Evolutionary conservation across 1,140 invertebrate genomes (phyloP).

Genomic region (Eumaeus atala): DNA sequence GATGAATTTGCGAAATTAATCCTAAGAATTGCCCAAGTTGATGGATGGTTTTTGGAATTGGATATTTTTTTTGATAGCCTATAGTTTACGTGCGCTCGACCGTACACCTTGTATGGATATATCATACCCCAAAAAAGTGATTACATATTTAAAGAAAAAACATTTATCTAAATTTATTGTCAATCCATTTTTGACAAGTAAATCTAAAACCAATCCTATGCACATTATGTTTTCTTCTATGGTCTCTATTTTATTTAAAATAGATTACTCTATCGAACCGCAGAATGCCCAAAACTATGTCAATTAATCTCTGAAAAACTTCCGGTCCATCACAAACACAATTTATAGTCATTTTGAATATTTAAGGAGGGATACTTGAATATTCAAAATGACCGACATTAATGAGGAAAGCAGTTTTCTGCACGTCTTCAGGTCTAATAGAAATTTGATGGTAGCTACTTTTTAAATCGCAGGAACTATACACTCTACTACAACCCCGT

Average conservation of each 20-base stretch:
- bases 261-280: constrained; percentile 17
- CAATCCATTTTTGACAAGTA: too few species aligned
- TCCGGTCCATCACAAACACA: constrained; percentile 16
- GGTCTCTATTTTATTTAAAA: constrained; percentile 16
- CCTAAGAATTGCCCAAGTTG: constrained; percentile 31
- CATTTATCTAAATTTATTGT: constrained; percentile 23
- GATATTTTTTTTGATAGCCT: constrained; percentile 29
- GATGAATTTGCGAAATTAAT: constrained; percentile 27
- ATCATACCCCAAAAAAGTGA: constrained; percentile 22
- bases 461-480: too few species aligned
- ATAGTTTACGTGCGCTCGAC: constrained; percentile 20
- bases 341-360: too few species aligned
- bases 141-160: constrained; percentile 17
- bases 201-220: too few species aligned
- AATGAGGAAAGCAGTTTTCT: too few species aligned
- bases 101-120: constrained; percentile 15
- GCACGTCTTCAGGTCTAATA: too few species aligned
- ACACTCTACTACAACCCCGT: too few species aligned
- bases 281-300: constrained; percentile 17
- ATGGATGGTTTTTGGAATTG: constrained; percentile 33
- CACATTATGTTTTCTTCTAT: constrained; percentile 18
- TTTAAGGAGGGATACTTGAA: constrained; percentile 20
- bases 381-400: too few species aligned
- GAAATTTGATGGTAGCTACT: too few species aligned
- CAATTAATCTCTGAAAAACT: constrained; percentile 20